Percentiles rank a stretch among this genome's conserved stretches.
Evolutionary conservation across 2,113 vertebrate species (phyloP).

Genomic region (Callospermophilus lateralis): DNA sequence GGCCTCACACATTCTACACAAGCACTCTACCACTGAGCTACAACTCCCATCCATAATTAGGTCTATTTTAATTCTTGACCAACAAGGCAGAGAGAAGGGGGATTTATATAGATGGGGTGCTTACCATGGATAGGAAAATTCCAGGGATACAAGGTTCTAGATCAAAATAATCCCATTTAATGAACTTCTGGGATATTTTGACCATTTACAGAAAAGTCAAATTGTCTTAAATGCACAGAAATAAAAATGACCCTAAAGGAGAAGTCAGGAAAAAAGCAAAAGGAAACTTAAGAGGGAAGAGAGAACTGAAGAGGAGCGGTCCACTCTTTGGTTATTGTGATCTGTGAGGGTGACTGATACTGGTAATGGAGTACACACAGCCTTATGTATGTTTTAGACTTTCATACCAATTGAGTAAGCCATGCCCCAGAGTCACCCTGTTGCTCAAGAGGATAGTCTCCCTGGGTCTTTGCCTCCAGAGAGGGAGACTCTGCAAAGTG

Average conservation of each 20-base stretch:
- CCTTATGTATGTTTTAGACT: neutral
- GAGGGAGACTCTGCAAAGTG: neutral
- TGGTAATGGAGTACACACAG: neutral
- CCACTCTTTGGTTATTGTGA: neutral
- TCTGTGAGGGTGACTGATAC: neutral
- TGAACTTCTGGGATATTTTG: neutral
- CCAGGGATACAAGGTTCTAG: too few relatives aligned
- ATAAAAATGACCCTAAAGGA: neutral
- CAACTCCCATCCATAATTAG: neutral
- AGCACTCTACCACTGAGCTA: too few relatives aligned
- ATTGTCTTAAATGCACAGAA: neutral
- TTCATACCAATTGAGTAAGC: neutral
- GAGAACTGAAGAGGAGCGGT: neutral
- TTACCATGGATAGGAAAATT: neutral
- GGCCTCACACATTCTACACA: too few relatives aligned
- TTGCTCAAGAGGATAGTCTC: neutral
- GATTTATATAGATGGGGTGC: neutral
- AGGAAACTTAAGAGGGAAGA: neutral
- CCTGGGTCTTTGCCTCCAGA: neutral
- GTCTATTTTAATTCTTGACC: neutral
- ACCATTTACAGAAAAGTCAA: neutral
- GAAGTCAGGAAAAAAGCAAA: neutral
- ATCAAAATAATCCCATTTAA: neutral
- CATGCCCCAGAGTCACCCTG: neutral
- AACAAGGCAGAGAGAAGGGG: neutral